phyloP scores from a whole-genome alignment of 2,888 invertebrate species.

The Gastrophysa polygoni region DNA sequence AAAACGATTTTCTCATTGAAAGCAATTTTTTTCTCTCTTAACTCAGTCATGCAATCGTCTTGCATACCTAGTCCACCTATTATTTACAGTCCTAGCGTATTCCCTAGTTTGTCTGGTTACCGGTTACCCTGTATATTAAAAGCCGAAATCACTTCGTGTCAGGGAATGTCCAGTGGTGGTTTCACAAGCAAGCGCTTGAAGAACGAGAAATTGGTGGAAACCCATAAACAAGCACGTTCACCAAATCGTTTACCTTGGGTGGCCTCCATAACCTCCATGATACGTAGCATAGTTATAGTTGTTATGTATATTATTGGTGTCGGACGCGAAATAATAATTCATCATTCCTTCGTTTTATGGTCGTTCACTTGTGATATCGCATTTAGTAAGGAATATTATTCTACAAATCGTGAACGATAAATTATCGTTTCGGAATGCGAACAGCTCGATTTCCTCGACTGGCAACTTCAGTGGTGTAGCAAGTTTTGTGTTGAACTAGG shows the following conservation, averaged over 20 bases:
- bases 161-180: too few species aligned
- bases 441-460: slow-evolving; percentile 26
- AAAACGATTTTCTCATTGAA: too few species aligned
- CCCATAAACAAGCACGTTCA: background rate
- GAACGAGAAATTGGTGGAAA: background rate
- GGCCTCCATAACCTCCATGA: background rate
- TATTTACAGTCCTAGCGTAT: too few species aligned
- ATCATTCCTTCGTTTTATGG: background rate
- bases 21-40: too few species aligned
- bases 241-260: background rate
- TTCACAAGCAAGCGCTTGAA: too few species aligned
- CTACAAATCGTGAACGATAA: slow-evolving; percentile 30
- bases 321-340: background rate
- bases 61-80: too few species aligned
- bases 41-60: too few species aligned
- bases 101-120: too few species aligned
- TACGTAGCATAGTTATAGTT: background rate
- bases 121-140: too few species aligned
- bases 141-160: too few species aligned
- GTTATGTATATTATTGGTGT: background rate
- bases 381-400: slow-evolving; percentile 22
- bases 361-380: slow-evolving; percentile 21
- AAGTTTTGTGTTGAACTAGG: too few species aligned
- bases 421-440: slow-evolving; percentile 27
- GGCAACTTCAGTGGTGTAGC: background rate